Evolutionary conservation across 2,113 vertebrate species (phyloP), one percentile per base, ranked within the genome.

Genomic region (Polyodon spathula): DNA sequence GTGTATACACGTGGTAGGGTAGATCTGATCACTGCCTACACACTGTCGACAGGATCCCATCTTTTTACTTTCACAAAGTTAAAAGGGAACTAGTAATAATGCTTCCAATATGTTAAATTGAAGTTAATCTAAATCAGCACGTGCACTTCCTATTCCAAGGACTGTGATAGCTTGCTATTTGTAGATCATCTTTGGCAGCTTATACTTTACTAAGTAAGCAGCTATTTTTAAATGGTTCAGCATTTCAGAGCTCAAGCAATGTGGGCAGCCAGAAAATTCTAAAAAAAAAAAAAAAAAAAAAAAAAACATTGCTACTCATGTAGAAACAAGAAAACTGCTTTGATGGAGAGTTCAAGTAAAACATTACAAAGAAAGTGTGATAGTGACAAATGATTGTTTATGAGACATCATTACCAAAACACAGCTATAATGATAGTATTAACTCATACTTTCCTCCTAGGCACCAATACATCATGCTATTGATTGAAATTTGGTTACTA

Each of bases 341-440:
- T 50, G 48, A 50, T 50, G 8, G 48, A 14, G 10, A 50, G 48
- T 50, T n/a, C 48, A 50, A 50, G 48, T 14, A n/a, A 11, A n/a
- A 50, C 12, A 50, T 14, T 12, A 50, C 12, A 50, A 50, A 50
- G 15, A 50, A 44, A 7, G 5, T 50, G 5, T n/a, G 10, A 14
- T 14, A 50, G 48, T n/a, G 48, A 50, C 48, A 50, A 50, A 50
- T n/a, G 48, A 50, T 50, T 50, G 48, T 50, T 50, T 50, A 50
- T 50, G 48, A 50, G 48, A 50, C 48, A 50, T 50, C 48, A 50
- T 50, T 50, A 50, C 48, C 12, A 50, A 50, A 50, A n/a, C 48
- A 50, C 48, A 50, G 48, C 48, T 50, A 50, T n/a, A 5, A 50
- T 50, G 48, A 50, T 50, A 50, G 8, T 14, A 50, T 50, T 50